Percentiles rank a stretch among this genome's conserved stretches.
Conservation (phyloP, 2,888 invertebrate genomes). For the Calameuta pallipes region DNA sequence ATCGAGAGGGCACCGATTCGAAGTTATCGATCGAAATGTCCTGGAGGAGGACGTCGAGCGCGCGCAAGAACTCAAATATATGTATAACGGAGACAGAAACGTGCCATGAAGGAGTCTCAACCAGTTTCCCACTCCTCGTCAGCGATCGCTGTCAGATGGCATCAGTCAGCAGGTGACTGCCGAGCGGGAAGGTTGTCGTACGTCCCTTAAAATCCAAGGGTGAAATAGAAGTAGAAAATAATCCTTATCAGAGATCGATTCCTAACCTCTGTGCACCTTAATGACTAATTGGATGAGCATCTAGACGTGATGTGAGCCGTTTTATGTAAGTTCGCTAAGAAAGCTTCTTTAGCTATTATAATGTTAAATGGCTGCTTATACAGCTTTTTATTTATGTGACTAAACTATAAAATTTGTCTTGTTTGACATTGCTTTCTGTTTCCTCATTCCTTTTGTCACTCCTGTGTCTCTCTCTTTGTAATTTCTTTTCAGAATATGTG, state of each 20-base stretch:
- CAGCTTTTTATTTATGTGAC: background rate
- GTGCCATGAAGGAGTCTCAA: background rate
- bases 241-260: background rate
- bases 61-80: constrained; percentile 1
- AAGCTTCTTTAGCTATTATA: background rate
- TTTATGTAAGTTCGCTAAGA: constrained; percentile 2
- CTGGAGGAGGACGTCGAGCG: background rate
- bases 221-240: background rate
- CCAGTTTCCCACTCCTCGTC: background rate
- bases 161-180: constrained; percentile 2
- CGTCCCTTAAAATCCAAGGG: background rate
- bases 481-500: background rate
- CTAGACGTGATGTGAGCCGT: background rate
- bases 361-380: background rate
- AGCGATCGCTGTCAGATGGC: background rate
- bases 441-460: too few species aligned
- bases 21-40: constrained; percentile 1
- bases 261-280: background rate
- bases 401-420: background rate
- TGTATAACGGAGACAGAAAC: background rate
- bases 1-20: background rate
- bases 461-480: background rate
- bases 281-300: background rate
- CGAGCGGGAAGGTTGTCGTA: background rate
- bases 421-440: background rate